These are phyloP conservation scores for Zosterops borbonicus DNA, from an alignment of 2,113 vertebrate species.

Conservation along the genomic window DNA sequence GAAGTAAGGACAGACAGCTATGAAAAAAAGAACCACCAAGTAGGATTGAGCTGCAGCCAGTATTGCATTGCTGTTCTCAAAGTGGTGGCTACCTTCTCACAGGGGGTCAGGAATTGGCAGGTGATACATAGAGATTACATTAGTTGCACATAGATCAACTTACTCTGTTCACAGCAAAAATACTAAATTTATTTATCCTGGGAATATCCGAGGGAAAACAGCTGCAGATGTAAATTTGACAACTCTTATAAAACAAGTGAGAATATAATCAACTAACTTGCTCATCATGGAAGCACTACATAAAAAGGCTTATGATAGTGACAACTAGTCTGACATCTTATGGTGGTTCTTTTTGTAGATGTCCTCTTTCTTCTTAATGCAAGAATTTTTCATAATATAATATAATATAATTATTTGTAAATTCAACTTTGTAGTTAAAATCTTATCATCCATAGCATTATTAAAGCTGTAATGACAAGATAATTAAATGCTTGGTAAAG, in stretches of 20 bases:
- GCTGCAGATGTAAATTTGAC: background rate
- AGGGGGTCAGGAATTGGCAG: background rate
- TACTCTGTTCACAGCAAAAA: background rate
- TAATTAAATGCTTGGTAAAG: background rate
- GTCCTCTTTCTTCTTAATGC: background rate
- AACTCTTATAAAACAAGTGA: background rate
- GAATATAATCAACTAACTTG: background rate
- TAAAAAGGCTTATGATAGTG: background rate
- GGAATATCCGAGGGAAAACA: background rate
- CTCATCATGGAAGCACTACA: background rate
- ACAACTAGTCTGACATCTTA: background rate
- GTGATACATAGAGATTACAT: background rate
- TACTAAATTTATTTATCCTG: background rate
- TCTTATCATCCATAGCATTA: background rate
- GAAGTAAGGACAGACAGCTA: slow-evolving; percentile 51
- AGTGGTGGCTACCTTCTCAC: background rate
- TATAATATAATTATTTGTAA: background rate
- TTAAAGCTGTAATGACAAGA: background rate
- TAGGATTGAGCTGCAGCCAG: background rate
- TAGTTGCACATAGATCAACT: background rate
- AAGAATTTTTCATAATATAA: background rate
- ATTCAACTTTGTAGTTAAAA: background rate
- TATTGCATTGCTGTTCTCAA: background rate
- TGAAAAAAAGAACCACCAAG: background rate
- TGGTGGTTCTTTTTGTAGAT: background rate